A percentile compares a stretch with the other conserved stretches of the same genome.
phyloP scores from a whole-genome alignment of 1,140 invertebrate species.

The Hestina assimilis region DNA sequence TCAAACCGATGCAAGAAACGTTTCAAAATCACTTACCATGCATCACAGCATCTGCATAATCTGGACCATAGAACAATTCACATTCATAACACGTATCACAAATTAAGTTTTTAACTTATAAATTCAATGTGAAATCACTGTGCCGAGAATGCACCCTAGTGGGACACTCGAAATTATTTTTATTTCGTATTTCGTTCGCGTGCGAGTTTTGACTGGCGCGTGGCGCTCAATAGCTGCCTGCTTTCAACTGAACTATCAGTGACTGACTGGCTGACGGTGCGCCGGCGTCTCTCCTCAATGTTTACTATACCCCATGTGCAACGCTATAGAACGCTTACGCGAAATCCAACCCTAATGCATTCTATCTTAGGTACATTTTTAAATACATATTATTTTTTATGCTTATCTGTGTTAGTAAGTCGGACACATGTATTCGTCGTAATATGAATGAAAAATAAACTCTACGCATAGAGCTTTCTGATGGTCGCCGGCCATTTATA shows the following conservation, averaged over 20 bases:
- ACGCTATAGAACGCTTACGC: conserved; percentile 44
- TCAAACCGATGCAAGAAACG: conserved; percentile 53
- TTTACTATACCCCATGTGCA: conserved; percentile 72
- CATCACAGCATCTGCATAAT: conserved; percentile 54
- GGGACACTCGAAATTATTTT: conserved; percentile 46
- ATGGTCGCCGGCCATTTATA: conserved; percentile 56
- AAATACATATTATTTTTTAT: conserved; percentile 10
- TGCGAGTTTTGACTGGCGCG: conserved; percentile 51
- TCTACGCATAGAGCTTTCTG: conserved; percentile 67
- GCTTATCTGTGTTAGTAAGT: conserved; percentile 73
- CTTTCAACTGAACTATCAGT: conserved; percentile 56
- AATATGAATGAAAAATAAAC: conserved; percentile 75
- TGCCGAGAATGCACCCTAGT: conserved; percentile 50
- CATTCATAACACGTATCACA: conserved; percentile 39
- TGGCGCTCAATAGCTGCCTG: conserved; percentile 53
- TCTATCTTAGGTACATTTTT: conserved; percentile 22
- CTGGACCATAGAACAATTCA: conserved; percentile 47
- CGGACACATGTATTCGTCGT: conserved; percentile 72
- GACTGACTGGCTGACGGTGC: conserved; percentile 56
- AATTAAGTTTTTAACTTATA: conserved; percentile 30
- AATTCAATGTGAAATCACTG: conserved; percentile 50
- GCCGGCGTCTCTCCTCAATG: conserved; percentile 60
- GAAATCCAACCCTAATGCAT: conserved; percentile 31
- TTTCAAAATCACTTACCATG: conserved; percentile 69
- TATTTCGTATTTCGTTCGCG: conserved; percentile 54